phyloP scores from a whole-genome alignment of 2,113 vertebrate genomes.

The Brachyhypopomus gauderio region DNA sequence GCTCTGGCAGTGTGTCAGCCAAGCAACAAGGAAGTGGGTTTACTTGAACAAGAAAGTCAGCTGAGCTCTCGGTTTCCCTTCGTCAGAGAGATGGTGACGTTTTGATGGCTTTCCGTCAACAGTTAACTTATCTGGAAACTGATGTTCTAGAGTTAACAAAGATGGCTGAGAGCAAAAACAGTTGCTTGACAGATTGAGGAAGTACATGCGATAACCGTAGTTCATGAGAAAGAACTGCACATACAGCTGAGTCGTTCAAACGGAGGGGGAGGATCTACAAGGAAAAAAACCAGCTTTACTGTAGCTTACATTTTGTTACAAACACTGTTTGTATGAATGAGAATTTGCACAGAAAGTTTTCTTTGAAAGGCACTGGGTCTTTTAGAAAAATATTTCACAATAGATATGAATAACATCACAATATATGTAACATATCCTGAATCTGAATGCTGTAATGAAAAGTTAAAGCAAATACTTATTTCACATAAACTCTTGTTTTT shows the following conservation, averaged over 20 bases:
- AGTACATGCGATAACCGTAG: background rate
- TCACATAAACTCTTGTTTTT: background rate
- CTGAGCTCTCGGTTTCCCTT: constrained; percentile 65
- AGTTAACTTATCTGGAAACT: constrained; percentile 44
- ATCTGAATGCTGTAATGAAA: no score
- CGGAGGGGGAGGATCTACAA: background rate
- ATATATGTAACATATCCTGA: no score
- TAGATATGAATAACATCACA: no score
- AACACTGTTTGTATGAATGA: background rate
- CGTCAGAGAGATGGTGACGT: constrained; percentile 40
- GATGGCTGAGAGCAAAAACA: constrained; percentile 31
- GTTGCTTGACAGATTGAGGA: background rate
- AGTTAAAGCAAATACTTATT: background rate
- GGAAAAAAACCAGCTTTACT: background rate
- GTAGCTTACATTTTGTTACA: no score
- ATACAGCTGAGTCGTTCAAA: background rate
- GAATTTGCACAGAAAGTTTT: background rate
- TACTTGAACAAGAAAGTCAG: constrained; percentile 66
- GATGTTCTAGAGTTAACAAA: constrained; percentile 21
- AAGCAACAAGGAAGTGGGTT: constrained; percentile 65
- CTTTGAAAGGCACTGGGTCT: no score
- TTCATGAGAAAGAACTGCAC: constrained; percentile 25
- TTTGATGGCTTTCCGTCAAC: constrained; percentile 60
- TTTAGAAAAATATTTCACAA: no score
- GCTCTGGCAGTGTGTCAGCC: constrained; percentile 33